Percentiles rank a stretch among this genome's conserved stretches.
phyloP scores from a whole-genome alignment of 1,140 invertebrate species.

The Stegodyphus mimosarum region DNA sequence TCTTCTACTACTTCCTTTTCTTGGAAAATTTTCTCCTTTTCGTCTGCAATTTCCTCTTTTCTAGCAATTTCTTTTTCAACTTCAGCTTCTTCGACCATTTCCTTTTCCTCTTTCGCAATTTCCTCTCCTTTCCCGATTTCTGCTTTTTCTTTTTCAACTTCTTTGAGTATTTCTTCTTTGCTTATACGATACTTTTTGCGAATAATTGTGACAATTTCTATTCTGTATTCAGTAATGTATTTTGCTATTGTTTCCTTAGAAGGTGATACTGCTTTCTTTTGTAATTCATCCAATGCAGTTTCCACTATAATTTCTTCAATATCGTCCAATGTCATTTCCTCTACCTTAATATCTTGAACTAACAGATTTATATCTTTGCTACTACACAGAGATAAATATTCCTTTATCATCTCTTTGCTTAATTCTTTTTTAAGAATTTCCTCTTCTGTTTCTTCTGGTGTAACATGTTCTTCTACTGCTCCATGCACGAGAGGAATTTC shows the following conservation, averaged over 20 bases:
- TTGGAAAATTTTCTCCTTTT: conserved; percentile 10
- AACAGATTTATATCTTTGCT: neutral
- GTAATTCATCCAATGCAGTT: conserved; percentile 1
- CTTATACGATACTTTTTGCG: conserved; percentile 15
- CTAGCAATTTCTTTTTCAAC: conserved; percentile 65
- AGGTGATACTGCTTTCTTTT: neutral
- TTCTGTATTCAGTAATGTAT: conserved; percentile 40
- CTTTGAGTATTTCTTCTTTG: conserved; percentile 43
- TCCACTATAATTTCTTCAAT: conserved; percentile 1
- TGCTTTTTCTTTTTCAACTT: conserved; percentile 36
- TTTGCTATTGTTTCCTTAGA: conserved; percentile 10
- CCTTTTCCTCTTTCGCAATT: conserved; percentile 37
- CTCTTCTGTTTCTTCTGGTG: conserved; percentile 58
- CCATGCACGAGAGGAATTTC: neutral
- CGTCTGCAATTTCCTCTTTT: neutral
- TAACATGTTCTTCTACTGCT: neutral
- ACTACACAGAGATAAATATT: neutral
- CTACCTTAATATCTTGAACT: neutral
- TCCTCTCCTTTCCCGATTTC: conserved; percentile 49
- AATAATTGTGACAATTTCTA: conserved; percentile 30
- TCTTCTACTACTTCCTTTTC: conserved; percentile 63
- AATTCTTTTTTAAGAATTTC: conserved; percentile 47
- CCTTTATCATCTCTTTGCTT: neutral
- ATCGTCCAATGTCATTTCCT: neutral
- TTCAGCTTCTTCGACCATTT: conserved; percentile 72